A percentile compares a stretch with the other conserved stretches of the same genome.
These are phyloP conservation scores for Tautogolabrus adspersus DNA, from an alignment of 2,113 vertebrate genomes.

Conservation along the genomic window DNA sequence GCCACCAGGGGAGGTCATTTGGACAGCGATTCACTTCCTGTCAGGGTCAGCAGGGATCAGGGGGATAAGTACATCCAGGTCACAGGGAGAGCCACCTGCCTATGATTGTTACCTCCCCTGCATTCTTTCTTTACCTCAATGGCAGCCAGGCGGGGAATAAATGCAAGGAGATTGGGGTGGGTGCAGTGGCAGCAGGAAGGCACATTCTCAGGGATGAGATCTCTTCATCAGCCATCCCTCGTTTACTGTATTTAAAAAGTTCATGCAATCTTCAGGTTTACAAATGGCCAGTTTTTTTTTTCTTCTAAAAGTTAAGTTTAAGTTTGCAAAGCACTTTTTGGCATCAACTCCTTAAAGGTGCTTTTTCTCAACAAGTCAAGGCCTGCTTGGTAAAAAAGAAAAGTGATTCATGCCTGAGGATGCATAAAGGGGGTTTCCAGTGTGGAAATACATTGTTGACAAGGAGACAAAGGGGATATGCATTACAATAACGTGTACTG, in stretches of 20 bases:
- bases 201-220: conserved; percentile 11
- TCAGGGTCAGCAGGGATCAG: conserved; percentile 74
- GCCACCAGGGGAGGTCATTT: conserved; percentile 79
- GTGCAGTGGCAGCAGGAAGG: neutral
- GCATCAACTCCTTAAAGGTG: neutral
- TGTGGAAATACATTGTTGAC: neutral
- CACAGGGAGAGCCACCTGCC: conserved; percentile 71
- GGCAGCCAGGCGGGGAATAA: conserved; percentile 67
- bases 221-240: neutral
- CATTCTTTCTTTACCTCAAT: conserved; percentile 49
- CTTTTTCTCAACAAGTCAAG: neutral
- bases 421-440: conserved; percentile 33
- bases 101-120: conserved; percentile 60
- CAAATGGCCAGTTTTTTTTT: neutral
- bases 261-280: neutral
- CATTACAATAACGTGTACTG: conserved; percentile 8
- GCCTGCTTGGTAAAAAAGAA: conserved; percentile 5
- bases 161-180: conserved; percentile 7
- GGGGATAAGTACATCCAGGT: conserved; percentile 80
- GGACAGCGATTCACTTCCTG: conserved; percentile 78
- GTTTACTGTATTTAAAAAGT: neutral
- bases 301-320: neutral
- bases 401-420: conserved; percentile 1
- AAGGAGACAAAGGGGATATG: conserved; percentile 11
- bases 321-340: neutral